Evolutionary conservation across 2,888 invertebrate genomes (phyloP).

Genomic region (Meghimatium bilineatum): DNA sequence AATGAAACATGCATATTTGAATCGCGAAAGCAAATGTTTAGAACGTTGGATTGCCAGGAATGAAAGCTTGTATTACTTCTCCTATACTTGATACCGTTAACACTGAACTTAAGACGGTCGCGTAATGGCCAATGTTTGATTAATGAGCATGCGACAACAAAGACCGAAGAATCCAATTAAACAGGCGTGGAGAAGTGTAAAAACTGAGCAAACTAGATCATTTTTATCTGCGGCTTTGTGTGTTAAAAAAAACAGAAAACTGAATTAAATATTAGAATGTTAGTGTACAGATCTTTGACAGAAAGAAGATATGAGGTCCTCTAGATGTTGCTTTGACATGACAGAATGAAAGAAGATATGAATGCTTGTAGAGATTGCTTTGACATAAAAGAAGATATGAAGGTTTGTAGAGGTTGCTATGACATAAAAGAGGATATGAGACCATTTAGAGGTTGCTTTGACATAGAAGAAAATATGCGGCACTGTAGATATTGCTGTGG

Average conservation of each 20-base stretch:
- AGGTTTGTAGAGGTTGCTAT: no score
- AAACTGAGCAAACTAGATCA: background rate
- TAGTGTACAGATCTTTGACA: background rate
- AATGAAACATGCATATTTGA: background rate
- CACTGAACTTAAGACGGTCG: background rate
- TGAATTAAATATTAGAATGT: background rate
- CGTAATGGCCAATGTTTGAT: conserved; percentile 18
- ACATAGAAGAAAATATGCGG: no score
- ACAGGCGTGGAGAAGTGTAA: background rate
- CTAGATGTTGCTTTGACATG: background rate
- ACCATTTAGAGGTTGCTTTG: no score
- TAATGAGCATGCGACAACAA: conserved; percentile 11
- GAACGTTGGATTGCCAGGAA: background rate
- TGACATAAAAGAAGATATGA: no score
- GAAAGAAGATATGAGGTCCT: background rate
- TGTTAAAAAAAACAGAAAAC: background rate
- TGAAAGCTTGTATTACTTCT: background rate
- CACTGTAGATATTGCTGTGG: no score
- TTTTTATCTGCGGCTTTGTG: background rate
- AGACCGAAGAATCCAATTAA: conserved; percentile 10
- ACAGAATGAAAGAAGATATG: no score
- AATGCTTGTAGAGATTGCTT: no score
- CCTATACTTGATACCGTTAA: background rate
- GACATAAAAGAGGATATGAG: no score
- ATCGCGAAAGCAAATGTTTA: background rate